A percentile compares a stretch with the other conserved stretches of the same genome.
Evolutionary conservation across 2,888 invertebrate genomes (phyloP).

Genomic region (Hyposoter didymator): DNA sequence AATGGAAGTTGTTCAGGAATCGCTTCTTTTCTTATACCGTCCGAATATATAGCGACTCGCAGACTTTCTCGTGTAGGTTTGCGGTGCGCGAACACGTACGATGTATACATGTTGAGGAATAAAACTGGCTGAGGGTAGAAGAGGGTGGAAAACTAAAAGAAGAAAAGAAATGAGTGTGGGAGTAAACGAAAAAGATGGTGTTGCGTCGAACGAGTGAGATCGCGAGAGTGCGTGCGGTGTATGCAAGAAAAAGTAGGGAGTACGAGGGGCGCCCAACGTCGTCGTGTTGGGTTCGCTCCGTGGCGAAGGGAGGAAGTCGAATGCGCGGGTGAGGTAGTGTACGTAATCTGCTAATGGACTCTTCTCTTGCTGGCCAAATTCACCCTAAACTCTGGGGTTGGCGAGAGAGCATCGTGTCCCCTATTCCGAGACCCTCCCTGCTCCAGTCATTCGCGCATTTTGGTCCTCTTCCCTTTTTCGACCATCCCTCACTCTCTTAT

Average conservation of each 20-base stretch:
- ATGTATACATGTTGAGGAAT: constrained; percentile 4
- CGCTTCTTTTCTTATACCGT: constrained; percentile 8
- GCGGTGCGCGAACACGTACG: constrained; percentile 1
- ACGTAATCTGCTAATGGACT: constrained; percentile 85
- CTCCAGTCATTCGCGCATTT: constrained; percentile 38
- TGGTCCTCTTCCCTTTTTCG: constrained; percentile 60
- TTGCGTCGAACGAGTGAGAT: constrained; percentile 40
- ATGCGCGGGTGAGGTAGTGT: constrained; percentile 78
- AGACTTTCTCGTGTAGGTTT: constrained; percentile 17
- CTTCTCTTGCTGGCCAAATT: constrained; percentile 73
- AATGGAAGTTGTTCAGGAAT: neutral
- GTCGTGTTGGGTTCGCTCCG: constrained; percentile 65
- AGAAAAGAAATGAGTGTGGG: constrained; percentile 43
- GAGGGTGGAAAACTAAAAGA: constrained; percentile 39
- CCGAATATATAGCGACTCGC: neutral
- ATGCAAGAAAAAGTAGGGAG: constrained; percentile 26
- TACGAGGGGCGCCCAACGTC: constrained; percentile 28
- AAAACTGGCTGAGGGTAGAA: constrained; percentile 21
- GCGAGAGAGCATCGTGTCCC: constrained; percentile 55
- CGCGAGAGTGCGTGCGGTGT: constrained; percentile 49
- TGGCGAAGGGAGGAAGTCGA: constrained; percentile 76
- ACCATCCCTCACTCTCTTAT: constrained; percentile 35
- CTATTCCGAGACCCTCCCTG: constrained; percentile 43
- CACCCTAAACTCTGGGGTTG: constrained; percentile 68
- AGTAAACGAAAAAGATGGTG: constrained; percentile 34